Conservation (phyloP, 1,140 invertebrate genomes). For the Gonioctena quinquepunctata region DNA sequence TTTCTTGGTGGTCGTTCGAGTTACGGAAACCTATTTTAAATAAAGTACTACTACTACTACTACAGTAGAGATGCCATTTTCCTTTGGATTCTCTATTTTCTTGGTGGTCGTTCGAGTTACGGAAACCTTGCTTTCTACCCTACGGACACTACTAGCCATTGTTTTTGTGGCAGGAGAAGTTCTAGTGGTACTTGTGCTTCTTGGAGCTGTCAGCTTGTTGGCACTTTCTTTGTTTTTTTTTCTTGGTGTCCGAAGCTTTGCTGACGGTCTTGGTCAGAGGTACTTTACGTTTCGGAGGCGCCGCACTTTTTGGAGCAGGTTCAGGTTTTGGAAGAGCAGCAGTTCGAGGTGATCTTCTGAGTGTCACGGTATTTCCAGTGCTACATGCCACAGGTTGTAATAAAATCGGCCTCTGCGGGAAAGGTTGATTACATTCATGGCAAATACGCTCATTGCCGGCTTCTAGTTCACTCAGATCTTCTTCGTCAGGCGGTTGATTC, state of each 20-base stretch:
- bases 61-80: constrained; percentile 39
- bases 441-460: constrained; percentile 51
- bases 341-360: constrained; percentile 15
- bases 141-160: constrained; percentile 54
- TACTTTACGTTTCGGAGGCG: constrained; percentile 47
- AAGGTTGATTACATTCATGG: constrained; percentile 49
- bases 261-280: constrained; percentile 34
- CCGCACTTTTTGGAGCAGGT: constrained; percentile 28
- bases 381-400: no score
- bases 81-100: constrained; percentile 44
- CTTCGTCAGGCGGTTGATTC: constrained; percentile 48
- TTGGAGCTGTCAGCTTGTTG: constrained; percentile 62
- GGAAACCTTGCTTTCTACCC: constrained; percentile 50
- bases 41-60: no score
- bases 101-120: constrained; percentile 42
- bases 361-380: no score
- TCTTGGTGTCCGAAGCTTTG: constrained; percentile 57
- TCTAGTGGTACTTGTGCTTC: constrained; percentile 50
- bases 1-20: constrained; percentile 39
- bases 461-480: constrained; percentile 55
- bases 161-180: constrained; percentile 46
- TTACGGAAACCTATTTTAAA: constrained; percentile 30
- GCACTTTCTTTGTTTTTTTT: constrained; percentile 64
- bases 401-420: constrained; percentile 44
- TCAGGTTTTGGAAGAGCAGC: constrained; percentile 19